A percentile compares a stretch with the other conserved stretches of the same genome.
phyloP scores from a whole-genome alignment of 2,113 vertebrate species.

The Camelus bactrianus region DNA sequence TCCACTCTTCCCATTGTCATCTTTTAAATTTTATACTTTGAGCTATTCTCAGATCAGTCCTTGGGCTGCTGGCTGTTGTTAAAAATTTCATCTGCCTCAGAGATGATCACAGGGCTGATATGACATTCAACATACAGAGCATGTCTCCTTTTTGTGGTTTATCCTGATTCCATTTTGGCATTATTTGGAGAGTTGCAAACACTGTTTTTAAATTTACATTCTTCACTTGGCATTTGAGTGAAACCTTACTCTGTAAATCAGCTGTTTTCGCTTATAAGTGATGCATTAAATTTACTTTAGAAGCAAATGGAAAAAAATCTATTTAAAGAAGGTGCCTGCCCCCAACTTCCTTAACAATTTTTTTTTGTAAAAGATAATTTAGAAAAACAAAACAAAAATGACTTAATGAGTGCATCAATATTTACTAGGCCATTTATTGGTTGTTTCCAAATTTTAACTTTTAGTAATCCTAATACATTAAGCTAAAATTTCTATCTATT shows the following conservation, averaged over 20 bases:
- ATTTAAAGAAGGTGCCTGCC: slow-evolving; percentile 29
- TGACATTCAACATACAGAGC: not conserved
- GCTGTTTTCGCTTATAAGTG: slow-evolving; percentile 67
- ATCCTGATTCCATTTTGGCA: slow-evolving; percentile 11
- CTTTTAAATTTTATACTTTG: slow-evolving; percentile 21
- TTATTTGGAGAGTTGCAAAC: slow-evolving; percentile 17
- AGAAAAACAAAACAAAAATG: not conserved
- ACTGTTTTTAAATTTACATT: slow-evolving; percentile 41
- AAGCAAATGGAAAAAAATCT: slow-evolving; percentile 54
- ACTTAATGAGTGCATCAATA: not conserved
- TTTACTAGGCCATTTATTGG: not conserved
- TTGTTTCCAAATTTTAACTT: slow-evolving; percentile 46
- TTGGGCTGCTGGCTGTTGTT: slow-evolving; percentile 18
- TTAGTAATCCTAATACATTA: not conserved
- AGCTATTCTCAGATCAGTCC: slow-evolving; percentile 25
- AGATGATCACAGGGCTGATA: slow-evolving; percentile 34
- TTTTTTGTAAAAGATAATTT: slow-evolving; percentile 37
- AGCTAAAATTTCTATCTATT: not conserved
- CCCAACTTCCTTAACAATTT: not conserved
- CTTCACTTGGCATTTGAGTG: slow-evolving; percentile 41
- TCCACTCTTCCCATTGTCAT: not conserved
- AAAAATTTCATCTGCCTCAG: not conserved
- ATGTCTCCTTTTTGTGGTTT: slow-evolving; percentile 15
- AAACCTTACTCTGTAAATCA: slow-evolving; percentile 6
- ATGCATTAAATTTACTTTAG: slow-evolving; percentile 55